Conservation (phyloP, 2,797 vertebrate genomes). For the Protosalanx chinensis region DNA sequence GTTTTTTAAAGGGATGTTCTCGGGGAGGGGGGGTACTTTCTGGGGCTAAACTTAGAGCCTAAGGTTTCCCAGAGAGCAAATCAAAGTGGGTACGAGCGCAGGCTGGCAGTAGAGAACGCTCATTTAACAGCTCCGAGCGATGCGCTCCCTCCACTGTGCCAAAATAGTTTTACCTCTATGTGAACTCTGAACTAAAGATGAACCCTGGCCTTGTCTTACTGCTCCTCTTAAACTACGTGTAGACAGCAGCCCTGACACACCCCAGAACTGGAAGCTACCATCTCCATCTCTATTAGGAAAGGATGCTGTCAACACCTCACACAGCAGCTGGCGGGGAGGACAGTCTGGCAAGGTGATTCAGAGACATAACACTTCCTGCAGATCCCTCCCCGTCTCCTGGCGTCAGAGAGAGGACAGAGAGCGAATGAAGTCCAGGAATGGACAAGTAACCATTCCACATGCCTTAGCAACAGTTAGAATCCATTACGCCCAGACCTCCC, state of each 20-base stretch:
- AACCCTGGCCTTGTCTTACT: slow-evolving; percentile 46
- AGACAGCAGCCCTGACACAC: slow-evolving; percentile 47
- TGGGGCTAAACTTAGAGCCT: slow-evolving; percentile 3
- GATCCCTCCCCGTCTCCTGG: slow-evolving; percentile 40
- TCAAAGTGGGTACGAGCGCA: slow-evolving; percentile 21
- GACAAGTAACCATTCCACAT: slow-evolving; percentile 48
- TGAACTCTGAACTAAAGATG: slow-evolving; percentile 66
- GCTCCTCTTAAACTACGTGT: slow-evolving; percentile 40
- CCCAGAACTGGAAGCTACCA: slow-evolving; percentile 10
- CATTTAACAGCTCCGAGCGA: slow-evolving; percentile 25
- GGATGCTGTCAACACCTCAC: slow-evolving; percentile 42
- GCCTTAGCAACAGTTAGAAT: slow-evolving; percentile 66
- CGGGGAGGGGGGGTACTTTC: neutral
- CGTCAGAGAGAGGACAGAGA: slow-evolving; percentile 41
- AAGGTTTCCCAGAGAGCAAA: slow-evolving; percentile 10
- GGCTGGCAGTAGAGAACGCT: slow-evolving; percentile 16
- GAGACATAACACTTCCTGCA: slow-evolving; percentile 47
- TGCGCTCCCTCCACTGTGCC: slow-evolving; percentile 35
- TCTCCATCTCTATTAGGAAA: slow-evolving; percentile 51
- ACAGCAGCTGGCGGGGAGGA: slow-evolving; percentile 35
- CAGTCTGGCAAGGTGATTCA: slow-evolving; percentile 47
- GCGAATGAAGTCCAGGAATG: slow-evolving; percentile 38
- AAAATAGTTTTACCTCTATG: slow-evolving; percentile 42
- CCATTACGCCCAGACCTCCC: slow-evolving; percentile 40
- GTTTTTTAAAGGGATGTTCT: neutral